phyloP scores from a whole-genome alignment of 2,113 vertebrate species.

The Glareola pratincola region DNA sequence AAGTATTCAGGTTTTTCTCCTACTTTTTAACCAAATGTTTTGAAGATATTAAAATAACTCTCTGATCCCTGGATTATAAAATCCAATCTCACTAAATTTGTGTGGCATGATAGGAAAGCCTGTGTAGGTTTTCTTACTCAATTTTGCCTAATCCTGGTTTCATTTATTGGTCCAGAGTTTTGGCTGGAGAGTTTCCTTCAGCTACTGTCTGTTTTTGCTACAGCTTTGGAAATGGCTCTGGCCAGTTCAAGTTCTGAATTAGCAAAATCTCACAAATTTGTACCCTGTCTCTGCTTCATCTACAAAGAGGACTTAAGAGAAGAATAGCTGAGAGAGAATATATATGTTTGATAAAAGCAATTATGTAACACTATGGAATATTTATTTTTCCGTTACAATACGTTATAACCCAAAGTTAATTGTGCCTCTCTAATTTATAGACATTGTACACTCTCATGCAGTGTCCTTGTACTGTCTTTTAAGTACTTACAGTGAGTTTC shows the following conservation, averaged over 20 bases:
- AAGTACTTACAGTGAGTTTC: not conserved
- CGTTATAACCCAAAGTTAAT: not conserved
- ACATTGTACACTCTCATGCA: not conserved
- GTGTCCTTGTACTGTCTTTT: not conserved
- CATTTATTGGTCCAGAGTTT: not conserved
- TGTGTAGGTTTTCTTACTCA: not conserved
- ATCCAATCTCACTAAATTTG: not conserved
- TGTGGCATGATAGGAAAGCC: not conserved
- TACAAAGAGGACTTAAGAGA: not conserved
- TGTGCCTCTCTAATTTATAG: not conserved
- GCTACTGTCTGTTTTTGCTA: not conserved
- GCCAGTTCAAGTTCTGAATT: not conserved
- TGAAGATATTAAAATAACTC: not conserved
- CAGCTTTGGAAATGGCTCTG: too few relatives aligned
- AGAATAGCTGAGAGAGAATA: not conserved
- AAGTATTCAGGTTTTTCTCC: not conserved
- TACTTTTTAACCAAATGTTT: not conserved
- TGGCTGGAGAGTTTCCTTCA: not conserved
- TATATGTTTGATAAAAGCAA: not conserved
- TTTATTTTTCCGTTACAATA: not conserved
- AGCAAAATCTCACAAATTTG: not conserved
- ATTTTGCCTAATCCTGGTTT: not conserved
- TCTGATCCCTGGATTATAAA: not conserved
- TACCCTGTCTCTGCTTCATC: not conserved
- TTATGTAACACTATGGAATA: not conserved